Evolutionary conservation across 2,113 vertebrate species (phyloP).

Genomic region (Neolamprologus fasciatus): DNA sequence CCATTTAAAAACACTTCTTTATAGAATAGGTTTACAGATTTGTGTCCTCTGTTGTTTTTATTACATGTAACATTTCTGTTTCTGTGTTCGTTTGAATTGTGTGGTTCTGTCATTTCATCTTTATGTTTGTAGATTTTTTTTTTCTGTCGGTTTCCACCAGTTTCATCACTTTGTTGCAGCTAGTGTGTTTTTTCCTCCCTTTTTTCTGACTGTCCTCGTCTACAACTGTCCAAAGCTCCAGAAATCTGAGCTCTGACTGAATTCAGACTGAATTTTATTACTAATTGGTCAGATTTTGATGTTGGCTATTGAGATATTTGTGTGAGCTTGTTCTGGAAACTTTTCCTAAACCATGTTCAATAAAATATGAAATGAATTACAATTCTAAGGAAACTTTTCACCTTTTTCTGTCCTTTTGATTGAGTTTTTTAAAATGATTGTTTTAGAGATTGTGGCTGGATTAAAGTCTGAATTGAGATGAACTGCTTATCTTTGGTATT

Average conservation of each 20-base stretch:
- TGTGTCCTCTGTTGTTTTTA: neutral
- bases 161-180: neutral
- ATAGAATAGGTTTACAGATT: neutral
- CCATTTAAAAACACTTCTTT: neutral
- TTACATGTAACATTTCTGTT: neutral
- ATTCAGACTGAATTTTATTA: neutral
- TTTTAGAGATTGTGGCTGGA: constrained; percentile 14
- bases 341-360: neutral
- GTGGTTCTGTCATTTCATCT: neutral
- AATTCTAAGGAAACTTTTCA: neutral
- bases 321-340: neutral
- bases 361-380: neutral
- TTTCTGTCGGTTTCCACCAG: neutral
- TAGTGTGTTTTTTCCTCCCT: neutral
- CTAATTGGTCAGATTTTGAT: neutral
- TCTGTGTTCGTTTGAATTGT: neutral
- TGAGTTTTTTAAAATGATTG: neutral
- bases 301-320: neutral
- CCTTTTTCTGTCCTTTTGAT: neutral
- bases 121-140: neutral
- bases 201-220: neutral
- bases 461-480: constrained; percentile 37
- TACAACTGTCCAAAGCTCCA: neutral
- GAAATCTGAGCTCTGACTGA: neutral
- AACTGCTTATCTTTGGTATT: neutral